A percentile compares a stretch with the other conserved stretches of the same genome.
Conservation (phyloP, 1,140 invertebrate genomes). For the Heliconius hermathena region DNA sequence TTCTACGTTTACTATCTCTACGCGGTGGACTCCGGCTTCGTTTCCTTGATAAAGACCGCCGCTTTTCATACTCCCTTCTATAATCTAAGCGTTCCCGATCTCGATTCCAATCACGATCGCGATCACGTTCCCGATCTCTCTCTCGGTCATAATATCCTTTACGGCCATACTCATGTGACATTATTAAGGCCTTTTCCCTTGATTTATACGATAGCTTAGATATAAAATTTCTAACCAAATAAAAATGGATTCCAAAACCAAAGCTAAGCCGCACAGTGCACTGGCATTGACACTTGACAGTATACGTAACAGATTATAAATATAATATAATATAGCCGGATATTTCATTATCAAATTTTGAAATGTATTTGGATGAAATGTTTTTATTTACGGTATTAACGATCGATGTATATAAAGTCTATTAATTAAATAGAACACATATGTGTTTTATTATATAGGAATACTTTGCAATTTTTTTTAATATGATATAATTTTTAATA, state of each 20-base stretch:
- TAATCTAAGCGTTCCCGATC: constrained; percentile 45
- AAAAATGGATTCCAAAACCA: neutral
- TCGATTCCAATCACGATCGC: constrained; percentile 28
- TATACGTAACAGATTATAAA: neutral
- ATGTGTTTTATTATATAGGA: too few species aligned
- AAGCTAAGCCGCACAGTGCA: neutral
- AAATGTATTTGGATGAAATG: too few species aligned
- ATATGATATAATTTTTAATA: too few species aligned
- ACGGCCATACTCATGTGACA: constrained; percentile 47
- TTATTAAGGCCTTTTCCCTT: constrained; percentile 19
- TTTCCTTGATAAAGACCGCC: constrained; percentile 42
- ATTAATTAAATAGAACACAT: too few species aligned
- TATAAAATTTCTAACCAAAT: constrained; percentile 20
- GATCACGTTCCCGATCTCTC: constrained; percentile 32
- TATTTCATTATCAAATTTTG: too few species aligned
- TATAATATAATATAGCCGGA: neutral
- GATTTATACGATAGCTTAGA: constrained; percentile 21
- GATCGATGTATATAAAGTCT: neutral
- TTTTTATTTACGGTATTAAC: too few species aligned
- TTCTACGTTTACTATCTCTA: constrained; percentile 53
- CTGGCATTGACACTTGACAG: constrained; percentile 19
- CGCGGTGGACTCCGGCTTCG: constrained; percentile 50
- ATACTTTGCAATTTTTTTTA: too few species aligned
- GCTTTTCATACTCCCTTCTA: constrained; percentile 41
- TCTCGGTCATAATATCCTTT: constrained; percentile 32